Evolutionary conservation across 2,113 vertebrate genomes (phyloP), one percentile per base, ranked within the genome.

Genomic region (Mobula birostris): DNA sequence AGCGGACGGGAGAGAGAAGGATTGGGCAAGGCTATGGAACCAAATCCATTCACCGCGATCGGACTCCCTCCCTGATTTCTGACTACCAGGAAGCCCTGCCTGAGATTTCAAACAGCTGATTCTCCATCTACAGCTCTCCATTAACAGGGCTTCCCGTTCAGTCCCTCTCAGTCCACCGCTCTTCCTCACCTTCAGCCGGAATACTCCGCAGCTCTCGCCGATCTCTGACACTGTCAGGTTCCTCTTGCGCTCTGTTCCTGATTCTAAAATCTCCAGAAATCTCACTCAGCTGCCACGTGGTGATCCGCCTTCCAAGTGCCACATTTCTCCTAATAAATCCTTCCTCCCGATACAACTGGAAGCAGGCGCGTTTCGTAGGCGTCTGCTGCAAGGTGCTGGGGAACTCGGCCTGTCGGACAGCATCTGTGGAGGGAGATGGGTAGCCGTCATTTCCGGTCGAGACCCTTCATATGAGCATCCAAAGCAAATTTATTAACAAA

Each of bases 231-330:
- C 27, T 40, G 32, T 17, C 24, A 0, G 11, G 3, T 6, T 48
- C 32, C 91, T 56, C 24, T 72, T 17, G 68, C 32, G 40, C 68
- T 91, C 87, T 66, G 15, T 63, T 40, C 17, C 15, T 56, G 40
- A 56, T 93, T 74, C 40, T 24, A 40, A 90, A 29, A 40, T 93
- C 68, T 66, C 15, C 21, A 21, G 90, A 48, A 93, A 92, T 72
- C 91, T 76, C 91, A 27, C 36, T 93, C 91, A 27, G 17, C 91
- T 93, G 91, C 91, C 91, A 93, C 91, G 91, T 93, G 72, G 91
- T 74, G 91, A 93, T 93, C 66, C 21, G 36, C 70, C 70, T 68
- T 74, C 70, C 68, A 8, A 93, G 56, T 14, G 36, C 70, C 91
- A 74, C 36, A 76, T 27, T 48, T 29, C 91, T 72, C 68, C 70